Evolutionary conservation across 1,140 invertebrate species (phyloP), one percentile per base, ranked within the genome.

Genomic region (Magallana gigas): DNA sequence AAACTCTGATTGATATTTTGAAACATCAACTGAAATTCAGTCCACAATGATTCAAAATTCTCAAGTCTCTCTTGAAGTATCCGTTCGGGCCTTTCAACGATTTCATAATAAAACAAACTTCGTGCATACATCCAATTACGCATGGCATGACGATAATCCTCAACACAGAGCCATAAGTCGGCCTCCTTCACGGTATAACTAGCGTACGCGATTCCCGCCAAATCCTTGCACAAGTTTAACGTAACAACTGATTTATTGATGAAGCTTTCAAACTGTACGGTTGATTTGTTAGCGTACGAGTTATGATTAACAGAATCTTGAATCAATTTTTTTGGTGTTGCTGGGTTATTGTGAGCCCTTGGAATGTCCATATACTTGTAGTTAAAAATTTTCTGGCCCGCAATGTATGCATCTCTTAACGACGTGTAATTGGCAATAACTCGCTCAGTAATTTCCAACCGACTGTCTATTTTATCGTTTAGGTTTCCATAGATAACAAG

Each of bases 351-450:
- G 57, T 91, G 87, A 5, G 59, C 71, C 4, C 90, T 83, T 3
- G 83, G 64, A 11, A 59, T 57, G 18, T 84, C 64, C 18, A 85
- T 85, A 64, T 76, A 88, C 11, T 60, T 58, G 76, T 92, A 92
- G 12, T 87, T 86, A 81, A 91, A 92, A 9, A 92, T 86, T 0
- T 87, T 87, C 4, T 86, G 84, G 0, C 91, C 91, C 11, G 83
- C 89, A 8, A 16, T 29, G 71, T 91, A 93, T 0, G 92, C 89
- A 16, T 87, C 60, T 18, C 87, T 86, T 8, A 91, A 81, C 23
- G 91, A 57, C 0, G 91, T 91, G 84, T 88, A 91, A 85, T 92
- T 92, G 4, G 36, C 83, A 12, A 87, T 59, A 1, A 91, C 91
- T 57, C 85, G 85, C 0, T 89, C 59, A 9, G 86, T 80, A 4